Evolutionary conservation across 1,140 invertebrate species (phyloP).

Genomic region (Hycleus cichorii): DNA sequence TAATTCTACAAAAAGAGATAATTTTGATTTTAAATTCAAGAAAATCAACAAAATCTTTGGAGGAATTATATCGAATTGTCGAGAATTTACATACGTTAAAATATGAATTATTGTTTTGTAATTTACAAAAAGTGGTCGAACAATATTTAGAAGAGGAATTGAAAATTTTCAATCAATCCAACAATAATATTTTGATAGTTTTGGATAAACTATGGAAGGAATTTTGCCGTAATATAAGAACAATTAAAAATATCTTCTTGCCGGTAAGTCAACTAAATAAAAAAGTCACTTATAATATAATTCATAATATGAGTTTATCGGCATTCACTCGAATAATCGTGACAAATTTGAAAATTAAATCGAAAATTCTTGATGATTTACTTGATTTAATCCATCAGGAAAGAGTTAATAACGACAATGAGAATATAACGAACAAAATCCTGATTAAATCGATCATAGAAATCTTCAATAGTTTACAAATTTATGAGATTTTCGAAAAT

Average conservation of each 20-base stretch:
- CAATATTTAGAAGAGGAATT: conserved; percentile 80
- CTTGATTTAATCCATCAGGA: conserved; percentile 87
- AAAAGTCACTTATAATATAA: conserved; percentile 23
- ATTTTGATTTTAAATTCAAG: conserved; percentile 86
- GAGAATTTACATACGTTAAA: conserved; percentile 94
- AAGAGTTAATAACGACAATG: conserved; percentile 75
- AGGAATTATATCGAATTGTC: conserved; percentile 90
- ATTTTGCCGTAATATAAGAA: conserved; percentile 93
- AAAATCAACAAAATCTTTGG: conserved; percentile 78
- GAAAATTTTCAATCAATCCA: conserved; percentile 76
- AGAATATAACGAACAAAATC: conserved; percentile 83
- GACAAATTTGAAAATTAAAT: conserved; percentile 78
- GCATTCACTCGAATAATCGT: conserved; percentile 88
- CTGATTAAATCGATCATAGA: conserved; percentile 86
- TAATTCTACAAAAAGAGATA: conserved; percentile 68
- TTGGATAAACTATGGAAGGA: conserved; percentile 90
- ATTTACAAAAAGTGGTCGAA: conserved; percentile 76
- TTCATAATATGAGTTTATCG: conserved; percentile 70
- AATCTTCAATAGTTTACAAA: conserved; percentile 93
- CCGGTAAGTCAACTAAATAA: conserved; percentile 84
- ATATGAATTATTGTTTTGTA: conserved; percentile 81
- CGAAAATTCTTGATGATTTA: conserved; percentile 81
- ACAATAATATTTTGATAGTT: conserved; percentile 78
- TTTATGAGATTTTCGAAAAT: conserved; percentile 89
- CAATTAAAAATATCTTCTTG: conserved; percentile 95